Percentiles rank a stretch among this genome's conserved stretches.
Evolutionary conservation across 2,113 vertebrate genomes (phyloP).

Genomic region (Cinclus cinclus): DNA sequence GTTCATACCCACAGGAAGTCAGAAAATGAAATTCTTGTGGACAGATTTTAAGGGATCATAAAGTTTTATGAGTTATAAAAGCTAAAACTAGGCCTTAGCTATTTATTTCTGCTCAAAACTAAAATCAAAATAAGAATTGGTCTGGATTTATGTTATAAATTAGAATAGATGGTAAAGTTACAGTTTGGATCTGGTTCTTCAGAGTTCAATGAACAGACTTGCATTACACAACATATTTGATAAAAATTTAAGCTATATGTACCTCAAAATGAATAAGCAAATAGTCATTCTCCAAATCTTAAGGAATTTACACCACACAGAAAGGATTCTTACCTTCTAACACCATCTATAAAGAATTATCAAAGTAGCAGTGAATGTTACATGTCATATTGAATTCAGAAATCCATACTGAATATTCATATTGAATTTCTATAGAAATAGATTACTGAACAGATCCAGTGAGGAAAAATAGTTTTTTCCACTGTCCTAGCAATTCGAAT

Average conservation of each 20-base stretch:
- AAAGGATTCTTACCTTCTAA: neutral
- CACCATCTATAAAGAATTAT: neutral
- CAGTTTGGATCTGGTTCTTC: neutral
- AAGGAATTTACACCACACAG: neutral
- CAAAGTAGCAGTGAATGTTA: neutral
- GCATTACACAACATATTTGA: neutral
- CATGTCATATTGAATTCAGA: neutral
- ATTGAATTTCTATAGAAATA: neutral
- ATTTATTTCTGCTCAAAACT: neutral
- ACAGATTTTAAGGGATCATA: slow-evolving; percentile 16
- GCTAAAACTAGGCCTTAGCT: neutral
- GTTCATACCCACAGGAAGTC: slow-evolving; percentile 8
- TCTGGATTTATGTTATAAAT: neutral
- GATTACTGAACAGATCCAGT: neutral
- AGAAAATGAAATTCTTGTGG: slow-evolving; percentile 29
- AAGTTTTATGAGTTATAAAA: slow-evolving; percentile 24
- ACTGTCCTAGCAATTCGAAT: neutral
- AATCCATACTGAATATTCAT: neutral
- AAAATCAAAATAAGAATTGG: neutral
- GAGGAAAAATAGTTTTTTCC: neutral
- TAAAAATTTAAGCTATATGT: neutral
- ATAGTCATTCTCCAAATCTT: neutral
- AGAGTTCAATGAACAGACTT: neutral
- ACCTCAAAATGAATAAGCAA: neutral
- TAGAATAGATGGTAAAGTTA: neutral